Conservation (phyloP, 2,888 invertebrate species). For the Noctua fimbriata region DNA sequence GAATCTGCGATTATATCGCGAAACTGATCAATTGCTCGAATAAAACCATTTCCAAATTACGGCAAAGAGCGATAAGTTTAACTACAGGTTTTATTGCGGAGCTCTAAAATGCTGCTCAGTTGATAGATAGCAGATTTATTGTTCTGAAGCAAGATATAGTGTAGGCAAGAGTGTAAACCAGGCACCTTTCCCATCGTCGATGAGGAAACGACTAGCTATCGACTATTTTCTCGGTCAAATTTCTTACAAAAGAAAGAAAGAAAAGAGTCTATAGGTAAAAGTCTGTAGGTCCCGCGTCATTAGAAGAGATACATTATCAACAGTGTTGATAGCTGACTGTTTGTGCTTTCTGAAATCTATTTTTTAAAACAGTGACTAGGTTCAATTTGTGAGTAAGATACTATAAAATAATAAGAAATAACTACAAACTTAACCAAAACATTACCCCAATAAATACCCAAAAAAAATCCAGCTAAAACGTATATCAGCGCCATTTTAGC, state of each 20-base stretch:
- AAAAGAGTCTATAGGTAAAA: too few relatives aligned
- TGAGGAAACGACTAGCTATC: background rate
- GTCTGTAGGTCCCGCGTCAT: background rate
- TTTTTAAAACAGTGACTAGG: background rate
- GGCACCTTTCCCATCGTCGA: background rate
- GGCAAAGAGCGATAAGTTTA: conserved; percentile 68
- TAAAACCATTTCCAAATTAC: conserved; percentile 75
- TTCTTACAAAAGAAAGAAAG: background rate
- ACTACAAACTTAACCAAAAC: background rate
- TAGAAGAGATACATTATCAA: background rate
- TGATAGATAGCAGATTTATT: background rate
- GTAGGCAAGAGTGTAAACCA: background rate
- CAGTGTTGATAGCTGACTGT: background rate
- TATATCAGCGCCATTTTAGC: conserved; percentile 53
- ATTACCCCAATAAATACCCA: background rate
- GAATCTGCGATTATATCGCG: conserved; percentile 57
- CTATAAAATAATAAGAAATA: background rate
- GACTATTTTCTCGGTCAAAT: background rate
- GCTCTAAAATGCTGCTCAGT: conserved; percentile 64
- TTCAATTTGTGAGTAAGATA: background rate
- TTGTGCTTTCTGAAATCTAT: background rate
- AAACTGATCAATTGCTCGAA: conserved; percentile 73
- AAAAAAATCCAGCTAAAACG: too few relatives aligned
- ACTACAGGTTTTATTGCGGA: conserved; percentile 71
- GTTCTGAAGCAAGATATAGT: background rate